phyloP scores from a whole-genome alignment of 2,113 vertebrate species.

The Macaca nemestrina region DNA sequence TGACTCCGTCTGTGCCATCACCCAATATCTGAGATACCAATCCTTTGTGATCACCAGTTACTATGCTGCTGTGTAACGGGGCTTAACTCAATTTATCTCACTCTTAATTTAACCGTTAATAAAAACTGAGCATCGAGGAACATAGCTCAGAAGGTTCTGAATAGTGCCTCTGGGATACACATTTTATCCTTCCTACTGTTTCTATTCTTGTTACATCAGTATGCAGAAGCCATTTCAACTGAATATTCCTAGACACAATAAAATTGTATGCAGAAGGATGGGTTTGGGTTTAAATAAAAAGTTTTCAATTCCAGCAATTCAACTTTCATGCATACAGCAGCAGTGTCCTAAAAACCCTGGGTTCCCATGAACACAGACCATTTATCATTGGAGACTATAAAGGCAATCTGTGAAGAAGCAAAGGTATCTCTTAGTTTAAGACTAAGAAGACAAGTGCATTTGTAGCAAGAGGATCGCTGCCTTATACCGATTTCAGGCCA shows the following conservation, averaged over 20 bases:
- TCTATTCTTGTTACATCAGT: constrained; percentile 80
- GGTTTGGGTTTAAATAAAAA: constrained; percentile 53
- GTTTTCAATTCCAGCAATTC: constrained; percentile 57
- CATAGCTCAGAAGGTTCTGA: constrained; percentile 75
- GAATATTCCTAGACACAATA: constrained; percentile 80
- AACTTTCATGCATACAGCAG: constrained; percentile 55
- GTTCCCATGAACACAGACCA: constrained; percentile 67
- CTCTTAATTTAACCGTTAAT: constrained; percentile 81
- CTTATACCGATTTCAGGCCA: not conserved
- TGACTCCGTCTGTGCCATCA: not conserved
- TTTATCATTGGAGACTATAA: constrained; percentile 79
- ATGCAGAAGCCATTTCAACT: constrained; percentile 79
- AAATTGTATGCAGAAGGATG: constrained; percentile 75
- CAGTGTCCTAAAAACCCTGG: constrained; percentile 62
- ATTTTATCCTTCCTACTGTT: constrained; percentile 76
- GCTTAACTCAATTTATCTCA: constrained; percentile 78
- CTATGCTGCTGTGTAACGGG: constrained; percentile 58
- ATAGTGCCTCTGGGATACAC: constrained; percentile 77
- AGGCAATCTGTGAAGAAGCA: constrained; percentile 49
- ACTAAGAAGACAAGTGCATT: constrained; percentile 35
- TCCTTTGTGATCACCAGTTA: constrained; percentile 34
- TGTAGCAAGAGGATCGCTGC: constrained; percentile 26
- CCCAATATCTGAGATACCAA: constrained; percentile 38
- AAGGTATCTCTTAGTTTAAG: constrained; percentile 47
- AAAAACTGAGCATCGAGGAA: constrained; percentile 78